phyloP scores from a whole-genome alignment of 2,797 vertebrate species.

The Pseudochirops corinnae region DNA sequence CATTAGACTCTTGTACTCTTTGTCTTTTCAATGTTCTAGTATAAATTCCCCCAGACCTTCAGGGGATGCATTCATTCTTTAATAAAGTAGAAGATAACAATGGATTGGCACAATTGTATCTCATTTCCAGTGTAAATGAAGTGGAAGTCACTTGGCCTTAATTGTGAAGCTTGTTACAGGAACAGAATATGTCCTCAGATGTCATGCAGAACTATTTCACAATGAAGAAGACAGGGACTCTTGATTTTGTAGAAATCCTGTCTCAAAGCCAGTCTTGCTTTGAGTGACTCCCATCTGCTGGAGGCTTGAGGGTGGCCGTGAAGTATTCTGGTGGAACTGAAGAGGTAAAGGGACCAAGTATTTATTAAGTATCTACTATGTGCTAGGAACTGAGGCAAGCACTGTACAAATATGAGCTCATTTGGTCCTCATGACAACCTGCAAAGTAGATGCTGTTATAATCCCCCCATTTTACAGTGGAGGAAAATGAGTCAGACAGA shows the following conservation, averaged over 20 bases:
- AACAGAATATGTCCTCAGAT: slow-evolving; percentile 58
- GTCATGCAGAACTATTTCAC: not conserved
- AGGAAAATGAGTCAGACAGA: not conserved
- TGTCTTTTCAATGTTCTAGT: slow-evolving; percentile 73
- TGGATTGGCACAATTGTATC: slow-evolving; percentile 77
- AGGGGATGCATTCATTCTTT: slow-evolving; percentile 74
- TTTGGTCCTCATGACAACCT: not conserved
- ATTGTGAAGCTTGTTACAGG: slow-evolving; percentile 80
- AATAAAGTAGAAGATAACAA: slow-evolving; percentile 76
- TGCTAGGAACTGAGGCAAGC: not conserved
- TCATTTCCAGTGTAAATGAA: slow-evolving; percentile 82
- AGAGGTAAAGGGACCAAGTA: not conserved
- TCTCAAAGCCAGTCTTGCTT: not conserved
- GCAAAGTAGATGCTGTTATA: not conserved
- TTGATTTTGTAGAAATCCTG: not conserved
- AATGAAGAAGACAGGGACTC: not conserved
- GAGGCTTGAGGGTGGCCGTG: not conserved
- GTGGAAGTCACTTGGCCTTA: slow-evolving; percentile 73
- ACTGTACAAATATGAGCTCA: not conserved
- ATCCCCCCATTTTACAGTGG: not conserved
- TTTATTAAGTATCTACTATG: not conserved
- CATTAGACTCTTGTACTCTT: slow-evolving; percentile 71
- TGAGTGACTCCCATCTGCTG: not conserved
- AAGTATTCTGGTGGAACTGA: not conserved
- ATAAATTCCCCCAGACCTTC: slow-evolving; percentile 72